Evolutionary conservation across 2,797 vertebrate species (phyloP), one percentile per base, ranked within the genome.

Genomic region (Rhabdomys pumilio): DNA sequence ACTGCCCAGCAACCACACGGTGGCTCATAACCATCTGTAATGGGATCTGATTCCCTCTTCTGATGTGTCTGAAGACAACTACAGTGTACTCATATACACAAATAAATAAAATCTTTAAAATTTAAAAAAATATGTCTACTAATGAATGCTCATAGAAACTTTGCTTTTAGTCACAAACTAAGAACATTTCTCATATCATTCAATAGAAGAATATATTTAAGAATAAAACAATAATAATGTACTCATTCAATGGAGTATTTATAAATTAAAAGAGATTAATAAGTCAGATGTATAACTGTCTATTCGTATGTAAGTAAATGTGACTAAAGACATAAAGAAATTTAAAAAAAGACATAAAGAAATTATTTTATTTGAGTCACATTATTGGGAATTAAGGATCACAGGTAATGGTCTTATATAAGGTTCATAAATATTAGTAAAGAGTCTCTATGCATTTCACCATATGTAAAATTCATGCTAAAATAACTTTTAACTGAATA

Each of bases 401-500:
- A 69, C n/a, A 44, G 61, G 29, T 77, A 53, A 19, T 91, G 7
- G 61, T 94, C 34, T 47, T 81, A 44, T 67, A 6, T 2, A 76
- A 29, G 3, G 44, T 90, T 88, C 20, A 72, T 73, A 91, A 94
- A 79, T 67, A 79, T 57, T 76, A 77, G 55, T 95, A 41, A 84
- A 95, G 85, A 79, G 83, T 34, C 11, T 80, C 47, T 53, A 77
- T 41, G 41, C 29, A 65, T 92, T 93, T 91, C 10, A 61, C 79
- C 17, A 73, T 55, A 79, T 34, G 14, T 84, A 83, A 95, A 86
- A 55, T 79, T 90, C 69, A 90, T 59, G 55, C 9, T 59, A 65
- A 81, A 89, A 93, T 53, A 93, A 95, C 9, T 41, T 89, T 94
- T 75, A 84, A 93, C 79, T 8, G 88, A 95, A 96, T 91, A 87